Percentiles rank a stretch among this genome's conserved stretches.
These are phyloP conservation scores for Hestina assimilis DNA, from an alignment of 1,140 invertebrate species.

Conservation along the genomic window DNA sequence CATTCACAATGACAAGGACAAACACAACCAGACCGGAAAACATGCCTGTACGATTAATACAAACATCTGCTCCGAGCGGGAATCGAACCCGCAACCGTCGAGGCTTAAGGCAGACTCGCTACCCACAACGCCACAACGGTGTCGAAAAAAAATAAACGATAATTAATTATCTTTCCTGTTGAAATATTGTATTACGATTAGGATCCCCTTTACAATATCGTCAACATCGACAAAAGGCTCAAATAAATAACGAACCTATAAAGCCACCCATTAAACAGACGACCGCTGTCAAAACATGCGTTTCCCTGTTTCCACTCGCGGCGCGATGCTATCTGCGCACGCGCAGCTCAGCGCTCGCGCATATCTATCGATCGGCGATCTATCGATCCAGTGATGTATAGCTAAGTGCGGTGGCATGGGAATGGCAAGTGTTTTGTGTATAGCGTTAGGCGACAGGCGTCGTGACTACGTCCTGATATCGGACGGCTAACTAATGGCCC, in stretches of 20 bases:
- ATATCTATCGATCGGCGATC: conserved; percentile 8
- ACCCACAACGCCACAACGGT: no score
- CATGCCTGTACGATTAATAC: no score
- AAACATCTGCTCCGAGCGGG: no score
- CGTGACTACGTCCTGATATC: conserved; percentile 15
- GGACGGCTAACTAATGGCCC: conserved; percentile 17
- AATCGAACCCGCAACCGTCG: no score
- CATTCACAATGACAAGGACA: no score
- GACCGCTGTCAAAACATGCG: conserved; percentile 11
- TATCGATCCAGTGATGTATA: conserved; percentile 16
- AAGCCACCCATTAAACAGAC: conserved; percentile 18
- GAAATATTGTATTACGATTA: no score
- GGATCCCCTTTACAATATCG: no score
- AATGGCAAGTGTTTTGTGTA: conserved; percentile 14
- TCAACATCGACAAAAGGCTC: neutral
- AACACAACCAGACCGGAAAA: no score
- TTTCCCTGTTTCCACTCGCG: neutral
- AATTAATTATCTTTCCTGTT: no score
- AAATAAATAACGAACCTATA: conserved; percentile 11
- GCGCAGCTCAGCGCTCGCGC: neutral
- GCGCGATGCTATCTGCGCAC: neutral
- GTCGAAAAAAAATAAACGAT: no score
- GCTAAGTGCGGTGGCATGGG: conserved; percentile 8
- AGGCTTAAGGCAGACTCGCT: no score
- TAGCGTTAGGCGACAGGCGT: conserved; percentile 17